Percentiles rank a stretch among this genome's conserved stretches.
Evolutionary conservation across 2,888 invertebrate genomes (phyloP).

Genomic region (Zelleria hepariella): DNA sequence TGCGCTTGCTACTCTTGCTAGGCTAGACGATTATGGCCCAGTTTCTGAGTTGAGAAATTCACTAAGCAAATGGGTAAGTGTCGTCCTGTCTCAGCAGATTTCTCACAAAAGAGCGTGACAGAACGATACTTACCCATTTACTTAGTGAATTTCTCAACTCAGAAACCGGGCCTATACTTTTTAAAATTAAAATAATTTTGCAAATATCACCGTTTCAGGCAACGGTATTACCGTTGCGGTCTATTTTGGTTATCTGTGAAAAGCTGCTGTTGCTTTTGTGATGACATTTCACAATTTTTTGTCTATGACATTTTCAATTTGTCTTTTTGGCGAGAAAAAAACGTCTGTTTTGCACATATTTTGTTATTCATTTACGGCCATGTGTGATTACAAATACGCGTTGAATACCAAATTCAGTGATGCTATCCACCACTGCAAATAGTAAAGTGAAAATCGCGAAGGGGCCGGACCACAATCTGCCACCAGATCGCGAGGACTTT

Average conservation of each 20-base stretch:
- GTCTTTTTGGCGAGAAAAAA: slow-evolving; percentile 17
- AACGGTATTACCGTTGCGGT: no score
- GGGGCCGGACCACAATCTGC: slow-evolving; percentile 64
- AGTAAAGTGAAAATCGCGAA: slow-evolving; percentile 76
- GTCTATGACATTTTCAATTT: slow-evolving; percentile 11
- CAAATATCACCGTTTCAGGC: no score
- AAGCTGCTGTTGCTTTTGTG: neutral
- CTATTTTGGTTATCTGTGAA: neutral
- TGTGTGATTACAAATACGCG: slow-evolving; percentile 50
- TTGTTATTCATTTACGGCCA: slow-evolving; percentile 58
- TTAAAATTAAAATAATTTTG: no score
- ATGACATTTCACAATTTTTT: slow-evolving; percentile 3
- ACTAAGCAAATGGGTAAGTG: no score
- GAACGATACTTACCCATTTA: no score
- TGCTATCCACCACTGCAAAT: slow-evolving; percentile 77
- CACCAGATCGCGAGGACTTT: slow-evolving; percentile 57
- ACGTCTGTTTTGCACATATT: slow-evolving; percentile 49
- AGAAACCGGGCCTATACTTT: no score
- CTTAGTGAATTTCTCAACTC: no score
- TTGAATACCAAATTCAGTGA: slow-evolving; percentile 60
- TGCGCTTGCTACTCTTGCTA: no score
- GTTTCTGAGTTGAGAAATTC: no score
- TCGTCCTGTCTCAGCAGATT: no score
- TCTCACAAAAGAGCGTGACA: no score
- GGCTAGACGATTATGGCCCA: no score